Percentiles rank a stretch among this genome's conserved stretches.
These are phyloP conservation scores for Callosobruchus maculatus DNA, from an alignment of 2,888 invertebrate species.

Conservation along the genomic window DNA sequence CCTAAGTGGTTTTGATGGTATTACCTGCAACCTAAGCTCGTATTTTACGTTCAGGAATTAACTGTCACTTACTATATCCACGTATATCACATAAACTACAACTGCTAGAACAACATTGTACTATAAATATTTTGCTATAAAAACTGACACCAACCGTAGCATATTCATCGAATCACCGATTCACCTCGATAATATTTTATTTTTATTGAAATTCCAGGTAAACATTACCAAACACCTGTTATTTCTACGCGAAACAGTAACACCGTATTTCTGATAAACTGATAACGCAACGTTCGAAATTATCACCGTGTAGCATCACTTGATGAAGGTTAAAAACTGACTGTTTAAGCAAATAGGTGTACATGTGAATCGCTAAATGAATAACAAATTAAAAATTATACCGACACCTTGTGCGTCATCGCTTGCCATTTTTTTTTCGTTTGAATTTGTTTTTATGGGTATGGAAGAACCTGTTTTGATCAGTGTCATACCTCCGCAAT, in stretches of 20 bases:
- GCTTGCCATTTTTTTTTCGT: neutral
- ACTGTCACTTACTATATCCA: neutral
- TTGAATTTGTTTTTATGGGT: neutral
- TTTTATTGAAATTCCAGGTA: neutral
- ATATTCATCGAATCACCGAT: too few species aligned
- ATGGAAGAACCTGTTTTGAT: neutral
- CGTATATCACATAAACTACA: neutral
- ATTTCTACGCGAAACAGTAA: neutral
- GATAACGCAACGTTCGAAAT: neutral
- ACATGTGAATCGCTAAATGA: neutral
- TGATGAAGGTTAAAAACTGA: neutral
- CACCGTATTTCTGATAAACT: neutral
- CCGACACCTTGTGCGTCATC: neutral
- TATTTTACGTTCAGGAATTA: neutral
- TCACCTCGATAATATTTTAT: neutral
- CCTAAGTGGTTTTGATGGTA: too few species aligned
- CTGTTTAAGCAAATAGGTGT: neutral
- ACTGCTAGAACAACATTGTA: neutral
- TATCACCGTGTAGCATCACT: neutral
- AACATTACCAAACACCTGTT: neutral
- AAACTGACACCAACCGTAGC: neutral
- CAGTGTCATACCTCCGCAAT: neutral
- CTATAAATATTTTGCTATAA: neutral
- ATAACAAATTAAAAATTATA: neutral
- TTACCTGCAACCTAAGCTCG: too few species aligned